phyloP scores from a whole-genome alignment of 1,140 invertebrate genomes.

The Apis dorsata region DNA sequence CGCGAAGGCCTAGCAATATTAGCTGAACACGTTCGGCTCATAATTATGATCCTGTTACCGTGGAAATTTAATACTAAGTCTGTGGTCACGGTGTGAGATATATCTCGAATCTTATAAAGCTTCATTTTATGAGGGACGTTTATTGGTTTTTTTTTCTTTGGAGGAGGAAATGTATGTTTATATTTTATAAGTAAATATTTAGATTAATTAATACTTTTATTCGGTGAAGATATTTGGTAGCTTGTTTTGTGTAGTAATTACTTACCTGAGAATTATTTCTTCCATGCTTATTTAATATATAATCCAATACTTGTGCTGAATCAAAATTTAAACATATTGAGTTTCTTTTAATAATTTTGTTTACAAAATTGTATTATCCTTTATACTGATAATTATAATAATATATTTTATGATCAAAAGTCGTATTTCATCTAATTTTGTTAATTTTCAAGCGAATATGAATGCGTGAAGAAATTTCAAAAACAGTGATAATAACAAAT shows the following conservation, averaged over 20 bases:
- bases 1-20: not conserved
- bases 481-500: too few species aligned
- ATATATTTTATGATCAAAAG: too few species aligned
- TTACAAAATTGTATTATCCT: too few species aligned
- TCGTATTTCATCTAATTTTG: too few species aligned
- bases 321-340: too few species aligned
- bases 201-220: not conserved
- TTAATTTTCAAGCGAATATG: too few species aligned
- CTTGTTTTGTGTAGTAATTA: not conserved
- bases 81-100: not conserved
- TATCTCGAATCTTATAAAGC: not conserved
- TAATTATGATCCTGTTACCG: conserved; percentile 14
- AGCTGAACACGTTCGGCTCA: not conserved
- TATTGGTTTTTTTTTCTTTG: not conserved
- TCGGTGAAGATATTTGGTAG: not conserved
- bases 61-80: not conserved
- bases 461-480: too few species aligned
- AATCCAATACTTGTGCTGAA: not conserved
- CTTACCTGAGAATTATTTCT: conserved; percentile 10
- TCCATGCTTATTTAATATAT: not conserved
- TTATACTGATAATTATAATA: too few species aligned
- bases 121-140: not conserved
- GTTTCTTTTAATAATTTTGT: too few species aligned
- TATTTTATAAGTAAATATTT: too few species aligned
- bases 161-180: not conserved